Base-by-base conservation (phyloP, 2,888 invertebrate genomes). In the Idaea dimidiata region DNA sequence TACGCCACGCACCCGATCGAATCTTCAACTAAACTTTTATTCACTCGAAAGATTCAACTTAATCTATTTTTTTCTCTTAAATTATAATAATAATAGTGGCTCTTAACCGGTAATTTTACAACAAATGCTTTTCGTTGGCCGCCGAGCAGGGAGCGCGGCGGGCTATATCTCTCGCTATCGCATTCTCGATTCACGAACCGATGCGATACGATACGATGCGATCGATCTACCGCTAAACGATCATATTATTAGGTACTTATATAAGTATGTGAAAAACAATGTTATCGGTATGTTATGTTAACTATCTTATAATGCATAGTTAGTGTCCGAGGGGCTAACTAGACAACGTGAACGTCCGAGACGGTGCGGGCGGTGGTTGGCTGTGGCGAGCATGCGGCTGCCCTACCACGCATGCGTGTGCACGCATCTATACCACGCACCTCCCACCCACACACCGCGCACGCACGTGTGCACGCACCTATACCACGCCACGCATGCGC, bases 41-140 rank as follows among this genome's bases (percentile, higher is more conserved):
- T 81, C 91, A 91, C 90, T 89, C 91, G 87, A 90, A 88, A 90
- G 88, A 86, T 84, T 87, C 87, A 92, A 91, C 92, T 92, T 92
- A 92, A 89, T 87, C 90, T 91, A 90, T n/a, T n/a, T n/a, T n/a
- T 84, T 85, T 83, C 83, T 86, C 91, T 91, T 91, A 91, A 91
- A 91, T 79, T 83, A 88, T 88, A 88, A 89, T 89, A 88, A 88
- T 87, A 84, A 91, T 90, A 90, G 88, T 91, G 90, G 91, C 90
- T 86, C 89, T 91, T 91, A 91, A 83, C 80, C 86, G 90, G 89
- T 80, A 89, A 88, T 88, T 85, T 89, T 90, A 91, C 89, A 91
- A 91, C 91, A 91, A 91, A 92, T 90, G 91, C 90, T 84, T 86
- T 88, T 88, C 90, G 91, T 87, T 88, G 87, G 88, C 86, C 89